Base-by-base conservation (phyloP, 2,888 invertebrate genomes). In the Eurytoma adleriae region DNA sequence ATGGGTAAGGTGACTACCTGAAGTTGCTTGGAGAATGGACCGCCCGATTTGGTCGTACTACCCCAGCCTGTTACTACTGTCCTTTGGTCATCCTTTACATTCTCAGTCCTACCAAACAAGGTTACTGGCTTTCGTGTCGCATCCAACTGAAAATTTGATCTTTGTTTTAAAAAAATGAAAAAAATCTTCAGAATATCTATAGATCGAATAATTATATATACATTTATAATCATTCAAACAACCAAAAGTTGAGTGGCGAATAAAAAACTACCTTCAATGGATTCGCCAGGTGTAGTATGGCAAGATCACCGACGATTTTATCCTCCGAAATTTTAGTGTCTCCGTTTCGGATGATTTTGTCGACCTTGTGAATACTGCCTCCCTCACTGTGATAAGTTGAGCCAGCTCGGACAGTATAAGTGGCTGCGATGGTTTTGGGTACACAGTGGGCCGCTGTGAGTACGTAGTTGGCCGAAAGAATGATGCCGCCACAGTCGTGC, bases 401-500 rank as follows among this genome's bases (percentile, higher is more conserved):
- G 0, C 67, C 67, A 1, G 64, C 57, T 14, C 66, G 66, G 0
- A 74, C 74, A 3, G 64, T 30, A 24, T 61, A 57, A 10, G 10
- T 13, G 14, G 20, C 20, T 1, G n/a, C 27, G 7, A 30, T 52
- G 83, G 67, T 30, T 48, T 27, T 18, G 10, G 62, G 30, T 1
- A 92, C 84, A 83, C 94, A 94, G 84, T 94, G 94, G 0, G 93
- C 94, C 1, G 94, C 94, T 0, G 93, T 94, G 0, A 94, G 64
- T 0, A 94, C 88, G 14, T 91, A 91, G 59, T 91, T 88, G 14
- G 85, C 89, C 16, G 92, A 91, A n/a, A 94, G 90, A 24, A 93
- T 92, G 10, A 92, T 91, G 0, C 93, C 94, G 0, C 94, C 94
- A 83, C 94, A 94, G 0, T 89, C 85, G 83, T 93, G 93, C 0